A percentile compares a stretch with the other conserved stretches of the same genome.
These are phyloP conservation scores for Trogon surrucura DNA, from an alignment of 2,113 vertebrate genomes.

Conservation along the genomic window DNA sequence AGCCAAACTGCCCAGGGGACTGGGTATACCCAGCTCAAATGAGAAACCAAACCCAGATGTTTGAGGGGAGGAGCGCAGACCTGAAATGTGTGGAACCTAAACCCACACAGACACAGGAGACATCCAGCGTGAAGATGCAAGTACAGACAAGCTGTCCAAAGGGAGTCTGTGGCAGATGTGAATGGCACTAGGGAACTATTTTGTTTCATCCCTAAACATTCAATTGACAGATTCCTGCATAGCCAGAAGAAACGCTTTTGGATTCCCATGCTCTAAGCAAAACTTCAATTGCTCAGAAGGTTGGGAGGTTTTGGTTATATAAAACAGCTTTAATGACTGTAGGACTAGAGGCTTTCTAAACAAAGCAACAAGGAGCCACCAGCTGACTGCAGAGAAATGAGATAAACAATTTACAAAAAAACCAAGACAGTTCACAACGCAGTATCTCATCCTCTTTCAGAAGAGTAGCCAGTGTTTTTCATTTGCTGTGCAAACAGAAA, in stretches of 20 bases:
- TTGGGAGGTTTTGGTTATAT: neutral
- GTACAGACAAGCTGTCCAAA: neutral
- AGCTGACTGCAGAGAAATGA: neutral
- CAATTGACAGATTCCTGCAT: neutral
- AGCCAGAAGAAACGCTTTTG: neutral
- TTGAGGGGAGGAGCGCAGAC: neutral
- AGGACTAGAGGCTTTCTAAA: neutral
- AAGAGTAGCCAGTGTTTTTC: neutral
- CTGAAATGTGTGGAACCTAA: neutral
- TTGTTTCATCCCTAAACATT: neutral
- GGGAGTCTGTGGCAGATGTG: neutral
- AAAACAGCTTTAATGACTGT: neutral
- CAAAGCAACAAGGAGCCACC: neutral
- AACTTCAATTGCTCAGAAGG: neutral
- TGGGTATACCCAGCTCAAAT: neutral
- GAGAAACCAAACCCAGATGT: neutral
- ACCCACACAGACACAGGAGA: neutral
- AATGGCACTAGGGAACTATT: neutral
- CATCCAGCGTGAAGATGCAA: neutral
- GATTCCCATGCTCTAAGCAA: neutral
- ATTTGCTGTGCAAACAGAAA: neutral
- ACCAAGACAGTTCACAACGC: neutral
- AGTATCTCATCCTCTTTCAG: neutral
- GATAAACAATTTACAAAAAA: conserved; percentile 21
- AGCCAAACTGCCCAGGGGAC: neutral